Conservation (phyloP, 2,113 vertebrate species). For the Ophiodon elongatus region DNA sequence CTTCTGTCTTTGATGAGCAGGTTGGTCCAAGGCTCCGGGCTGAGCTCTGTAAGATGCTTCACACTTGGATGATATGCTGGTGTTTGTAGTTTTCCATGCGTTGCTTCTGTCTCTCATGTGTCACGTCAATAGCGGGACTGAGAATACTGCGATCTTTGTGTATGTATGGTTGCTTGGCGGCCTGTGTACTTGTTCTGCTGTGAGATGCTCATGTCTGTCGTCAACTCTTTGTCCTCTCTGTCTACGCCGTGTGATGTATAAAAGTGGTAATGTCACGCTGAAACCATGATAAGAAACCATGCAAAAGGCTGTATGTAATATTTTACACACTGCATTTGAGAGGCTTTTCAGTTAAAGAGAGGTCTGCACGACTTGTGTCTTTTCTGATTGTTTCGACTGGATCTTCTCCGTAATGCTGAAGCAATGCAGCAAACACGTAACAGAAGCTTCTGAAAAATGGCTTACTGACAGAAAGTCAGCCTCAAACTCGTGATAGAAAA, state of each 20-base stretch:
- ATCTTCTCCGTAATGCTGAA: background rate
- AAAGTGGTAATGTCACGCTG: background rate
- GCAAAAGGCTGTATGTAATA: background rate
- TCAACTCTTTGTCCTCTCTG: background rate
- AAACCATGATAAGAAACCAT: background rate
- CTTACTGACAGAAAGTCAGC: background rate
- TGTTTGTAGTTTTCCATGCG: constrained; percentile 71
- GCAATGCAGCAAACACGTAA: background rate
- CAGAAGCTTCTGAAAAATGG: background rate
- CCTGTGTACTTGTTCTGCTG: background rate
- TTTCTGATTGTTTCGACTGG: background rate
- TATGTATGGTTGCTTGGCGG: constrained; percentile 3
- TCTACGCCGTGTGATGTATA: background rate
- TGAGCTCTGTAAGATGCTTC: constrained; percentile 60
- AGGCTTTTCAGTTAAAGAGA: background rate
- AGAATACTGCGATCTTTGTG: background rate
- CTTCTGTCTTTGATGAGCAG: constrained; percentile 70
- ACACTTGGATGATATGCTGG: constrained; percentile 54
- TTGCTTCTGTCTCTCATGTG: constrained; percentile 49
- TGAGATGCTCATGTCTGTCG: constrained; percentile 5
- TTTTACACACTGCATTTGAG: background rate
- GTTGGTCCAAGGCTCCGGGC: constrained; percentile 62
- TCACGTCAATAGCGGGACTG: background rate
- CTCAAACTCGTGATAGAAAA: background rate
- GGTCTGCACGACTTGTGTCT: background rate